These are phyloP conservation scores for Drosophila nebulosa DNA, from an alignment of 1,140 invertebrate species.

Conservation along the genomic window DNA sequence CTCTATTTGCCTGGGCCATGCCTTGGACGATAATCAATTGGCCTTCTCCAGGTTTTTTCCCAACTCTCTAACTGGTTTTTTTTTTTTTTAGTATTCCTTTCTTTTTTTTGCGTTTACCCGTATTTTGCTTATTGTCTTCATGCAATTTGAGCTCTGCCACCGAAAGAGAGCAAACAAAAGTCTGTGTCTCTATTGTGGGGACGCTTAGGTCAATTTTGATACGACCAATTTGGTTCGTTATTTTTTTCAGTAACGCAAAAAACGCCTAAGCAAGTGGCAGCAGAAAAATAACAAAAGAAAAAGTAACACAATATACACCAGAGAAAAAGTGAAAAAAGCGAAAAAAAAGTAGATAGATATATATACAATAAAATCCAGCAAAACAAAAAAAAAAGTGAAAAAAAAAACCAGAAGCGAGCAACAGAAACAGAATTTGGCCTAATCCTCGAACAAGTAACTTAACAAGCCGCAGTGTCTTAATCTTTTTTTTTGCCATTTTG, in stretches of 20 bases:
- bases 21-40: slow-evolving; percentile 38
- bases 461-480: not conserved
- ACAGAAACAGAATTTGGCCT: slow-evolving; percentile 44
- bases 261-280: slow-evolving; percentile 67
- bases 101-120: slow-evolving; percentile 7
- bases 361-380: slow-evolving; percentile 29
- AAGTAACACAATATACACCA: slow-evolving; percentile 42
- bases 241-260: slow-evolving; percentile 68
- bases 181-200: slow-evolving; percentile 29
- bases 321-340: slow-evolving; percentile 55
- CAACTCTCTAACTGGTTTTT: slow-evolving; percentile 12
- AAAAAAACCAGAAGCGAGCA: not conserved
- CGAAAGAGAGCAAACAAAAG: slow-evolving; percentile 33
- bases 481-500: not conserved
- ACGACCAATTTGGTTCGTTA: slow-evolving; percentile 38
- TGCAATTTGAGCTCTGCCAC: slow-evolving; percentile 68
- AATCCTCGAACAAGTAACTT: slow-evolving; percentile 1
- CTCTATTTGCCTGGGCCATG: slow-evolving; percentile 65
- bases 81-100: slow-evolving; percentile 9
- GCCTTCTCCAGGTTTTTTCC: slow-evolving; percentile 1
- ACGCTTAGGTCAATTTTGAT: not conserved
- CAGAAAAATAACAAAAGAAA: slow-evolving; percentile 18
- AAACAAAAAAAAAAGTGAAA: slow-evolving; percentile 7
- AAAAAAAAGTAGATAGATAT: slow-evolving; percentile 33
- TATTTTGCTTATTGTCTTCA: slow-evolving; percentile 63